These are phyloP conservation scores for Drosophila vallismaia DNA, from an alignment of 2,888 invertebrate genomes.

Conservation along the genomic window DNA sequence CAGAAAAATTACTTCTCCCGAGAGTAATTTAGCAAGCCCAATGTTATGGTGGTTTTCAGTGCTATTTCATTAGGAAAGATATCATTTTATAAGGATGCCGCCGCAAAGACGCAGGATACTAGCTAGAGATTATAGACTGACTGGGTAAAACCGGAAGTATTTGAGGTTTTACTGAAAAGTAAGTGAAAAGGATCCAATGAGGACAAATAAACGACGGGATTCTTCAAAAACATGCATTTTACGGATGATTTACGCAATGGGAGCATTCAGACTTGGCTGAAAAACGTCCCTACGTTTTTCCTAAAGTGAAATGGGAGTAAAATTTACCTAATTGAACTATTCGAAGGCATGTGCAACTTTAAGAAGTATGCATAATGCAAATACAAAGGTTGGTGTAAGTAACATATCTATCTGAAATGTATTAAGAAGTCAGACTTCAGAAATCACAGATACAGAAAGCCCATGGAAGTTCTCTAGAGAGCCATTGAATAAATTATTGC, in stretches of 20 bases:
- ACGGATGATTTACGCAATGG: not conserved
- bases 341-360: slow-evolving; percentile 30
- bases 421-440: slow-evolving; percentile 60
- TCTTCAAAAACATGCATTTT: not conserved
- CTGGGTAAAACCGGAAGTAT: slow-evolving; percentile 45
- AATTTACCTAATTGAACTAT: slow-evolving; percentile 13
- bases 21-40: slow-evolving; percentile 10
- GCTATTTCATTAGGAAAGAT: not conserved
- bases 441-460: slow-evolving; percentile 71
- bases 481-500: not conserved
- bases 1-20: not conserved
- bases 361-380: slow-evolving; percentile 28
- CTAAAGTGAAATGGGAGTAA: not conserved
- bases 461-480: slow-evolving; percentile 57
- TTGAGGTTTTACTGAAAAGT: slow-evolving; percentile 32
- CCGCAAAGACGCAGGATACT: slow-evolving; percentile 4
- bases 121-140: slow-evolving; percentile 10
- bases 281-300: not conserved
- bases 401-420: not conserved
- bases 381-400: slow-evolving; percentile 39
- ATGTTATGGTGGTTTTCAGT: not conserved
- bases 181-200: slow-evolving; percentile 33
- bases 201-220: not conserved
- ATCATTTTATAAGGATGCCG: not conserved
- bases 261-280: not conserved